These are phyloP conservation scores for Hirtodrosophila confusa DNA, from an alignment of 2,888 invertebrate species.

Conservation along the genomic window DNA sequence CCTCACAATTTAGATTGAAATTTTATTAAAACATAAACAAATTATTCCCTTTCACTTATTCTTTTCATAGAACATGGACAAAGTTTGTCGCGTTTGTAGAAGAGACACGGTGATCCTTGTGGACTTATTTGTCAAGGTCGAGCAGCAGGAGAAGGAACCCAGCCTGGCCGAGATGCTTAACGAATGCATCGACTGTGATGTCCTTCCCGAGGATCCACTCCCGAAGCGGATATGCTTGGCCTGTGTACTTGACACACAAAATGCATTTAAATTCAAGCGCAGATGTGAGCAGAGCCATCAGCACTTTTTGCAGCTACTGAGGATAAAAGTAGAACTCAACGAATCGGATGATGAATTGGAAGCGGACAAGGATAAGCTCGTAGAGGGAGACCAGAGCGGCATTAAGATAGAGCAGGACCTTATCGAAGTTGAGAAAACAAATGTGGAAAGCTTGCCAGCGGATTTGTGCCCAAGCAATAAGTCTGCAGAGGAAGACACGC, in stretches of 20 bases:
- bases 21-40: slow-evolving; percentile 30
- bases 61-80: slow-evolving; percentile 26
- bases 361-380: neutral
- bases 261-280: slow-evolving; percentile 72
- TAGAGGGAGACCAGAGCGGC: too few species aligned
- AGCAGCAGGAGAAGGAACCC: slow-evolving; percentile 13
- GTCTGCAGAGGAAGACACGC: too few species aligned
- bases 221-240: slow-evolving; percentile 76
- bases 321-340: slow-evolving; percentile 45
- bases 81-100: slow-evolving; percentile 67
- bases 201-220: slow-evolving; percentile 40
- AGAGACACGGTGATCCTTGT: slow-evolving; percentile 36
- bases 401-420: too few species aligned
- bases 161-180: slow-evolving; percentile 63
- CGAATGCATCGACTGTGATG: slow-evolving; percentile 56
- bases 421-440: too few species aligned
- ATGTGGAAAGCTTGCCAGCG: too few species aligned
- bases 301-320: slow-evolving; percentile 43
- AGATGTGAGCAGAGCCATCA: slow-evolving; percentile 72
- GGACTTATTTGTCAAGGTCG: slow-evolving; percentile 45
- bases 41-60: neutral
- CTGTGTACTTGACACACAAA: slow-evolving; percentile 63
- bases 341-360: slow-evolving; percentile 33
- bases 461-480: too few species aligned
- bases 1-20: neutral